Conservation (phyloP, 2,888 invertebrate genomes). For the Augochlorella aurata region DNA sequence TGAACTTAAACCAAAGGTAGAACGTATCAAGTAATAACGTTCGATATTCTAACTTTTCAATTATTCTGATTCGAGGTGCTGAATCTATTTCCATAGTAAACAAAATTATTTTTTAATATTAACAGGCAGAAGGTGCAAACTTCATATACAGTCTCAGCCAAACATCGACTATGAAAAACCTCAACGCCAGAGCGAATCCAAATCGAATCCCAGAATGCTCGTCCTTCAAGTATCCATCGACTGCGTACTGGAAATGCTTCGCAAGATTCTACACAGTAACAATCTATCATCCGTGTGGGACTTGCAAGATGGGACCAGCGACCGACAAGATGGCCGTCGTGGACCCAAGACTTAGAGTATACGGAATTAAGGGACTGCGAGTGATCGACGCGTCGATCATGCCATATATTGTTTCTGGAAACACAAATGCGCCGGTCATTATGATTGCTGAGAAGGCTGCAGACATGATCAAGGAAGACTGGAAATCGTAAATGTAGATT, state of each 20-base stretch:
- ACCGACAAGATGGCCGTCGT: constrained; percentile 79
- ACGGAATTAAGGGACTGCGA: constrained; percentile 87
- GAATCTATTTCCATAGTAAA: not conserved
- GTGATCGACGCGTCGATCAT: constrained; percentile 93
- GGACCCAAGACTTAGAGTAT: constrained; percentile 81
- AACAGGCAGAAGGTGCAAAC: constrained; percentile 40
- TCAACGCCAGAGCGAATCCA: constrained; percentile 38
- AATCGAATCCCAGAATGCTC: constrained; percentile 35
- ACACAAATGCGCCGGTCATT: constrained; percentile 91
- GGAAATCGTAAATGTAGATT: constrained; percentile 69
- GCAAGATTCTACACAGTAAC: constrained; percentile 89
- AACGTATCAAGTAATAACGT: not conserved
- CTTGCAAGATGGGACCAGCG: constrained; percentile 90
- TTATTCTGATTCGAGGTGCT: not conserved
- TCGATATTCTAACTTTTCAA: no score
- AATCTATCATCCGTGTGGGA: constrained; percentile 92
- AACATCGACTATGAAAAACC: constrained; percentile 17
- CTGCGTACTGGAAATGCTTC: constrained; percentile 88
- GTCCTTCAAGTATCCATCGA: constrained; percentile 7
- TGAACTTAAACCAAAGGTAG: not conserved
- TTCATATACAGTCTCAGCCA: constrained; percentile 11
- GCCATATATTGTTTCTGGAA: constrained; percentile 90
- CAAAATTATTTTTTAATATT: not conserved
- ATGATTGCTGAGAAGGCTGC: constrained; percentile 93
- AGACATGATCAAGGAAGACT: constrained; percentile 91